A percentile compares a stretch with the other conserved stretches of the same genome.
These are phyloP conservation scores for Coelopa pilipes DNA, from an alignment of 2,888 invertebrate species.

Conservation along the genomic window DNA sequence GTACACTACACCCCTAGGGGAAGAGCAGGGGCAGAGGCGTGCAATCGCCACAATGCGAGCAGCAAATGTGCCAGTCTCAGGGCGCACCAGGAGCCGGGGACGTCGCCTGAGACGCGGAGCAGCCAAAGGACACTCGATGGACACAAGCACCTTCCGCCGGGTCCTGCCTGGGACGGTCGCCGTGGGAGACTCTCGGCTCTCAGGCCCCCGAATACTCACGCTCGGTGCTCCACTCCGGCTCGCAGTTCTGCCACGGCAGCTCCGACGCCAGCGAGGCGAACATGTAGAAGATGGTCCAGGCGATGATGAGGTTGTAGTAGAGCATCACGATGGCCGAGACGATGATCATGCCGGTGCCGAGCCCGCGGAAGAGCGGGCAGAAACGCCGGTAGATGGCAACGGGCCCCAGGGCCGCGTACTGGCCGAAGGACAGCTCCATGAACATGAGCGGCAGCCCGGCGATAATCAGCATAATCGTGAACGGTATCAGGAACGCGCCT, in stretches of 20 bases:
- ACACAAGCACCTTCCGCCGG: too few species aligned
- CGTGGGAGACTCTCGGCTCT: too few species aligned
- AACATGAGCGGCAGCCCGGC: slow-evolving; percentile 85
- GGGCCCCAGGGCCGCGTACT: slow-evolving; percentile 82
- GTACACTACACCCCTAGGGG: not conserved
- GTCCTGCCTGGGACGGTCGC: too few species aligned
- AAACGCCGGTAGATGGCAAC: slow-evolving; percentile 84
- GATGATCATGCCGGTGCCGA: slow-evolving; percentile 81
- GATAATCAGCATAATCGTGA: slow-evolving; percentile 81
- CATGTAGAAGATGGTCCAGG: slow-evolving; percentile 83
- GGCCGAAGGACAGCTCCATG: slow-evolving; percentile 86
- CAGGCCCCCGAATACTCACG: slow-evolving; percentile 70
- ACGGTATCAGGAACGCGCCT: slow-evolving; percentile 87
- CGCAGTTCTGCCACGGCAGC: slow-evolving; percentile 79
- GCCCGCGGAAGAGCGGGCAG: slow-evolving; percentile 75
- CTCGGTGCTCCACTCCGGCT: slow-evolving; percentile 76
- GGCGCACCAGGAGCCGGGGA: too few species aligned
- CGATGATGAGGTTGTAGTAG: slow-evolving; percentile 81
- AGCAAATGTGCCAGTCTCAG: too few species aligned
- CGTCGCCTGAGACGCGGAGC: too few species aligned
- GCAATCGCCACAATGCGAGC: too few species aligned
- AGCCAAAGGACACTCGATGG: too few species aligned
- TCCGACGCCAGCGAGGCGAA: slow-evolving; percentile 74
- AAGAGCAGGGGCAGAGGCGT: not conserved
- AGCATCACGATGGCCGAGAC: slow-evolving; percentile 81